phyloP scores from a whole-genome alignment of 2,113 vertebrate species.

The Pelusios castaneus region DNA sequence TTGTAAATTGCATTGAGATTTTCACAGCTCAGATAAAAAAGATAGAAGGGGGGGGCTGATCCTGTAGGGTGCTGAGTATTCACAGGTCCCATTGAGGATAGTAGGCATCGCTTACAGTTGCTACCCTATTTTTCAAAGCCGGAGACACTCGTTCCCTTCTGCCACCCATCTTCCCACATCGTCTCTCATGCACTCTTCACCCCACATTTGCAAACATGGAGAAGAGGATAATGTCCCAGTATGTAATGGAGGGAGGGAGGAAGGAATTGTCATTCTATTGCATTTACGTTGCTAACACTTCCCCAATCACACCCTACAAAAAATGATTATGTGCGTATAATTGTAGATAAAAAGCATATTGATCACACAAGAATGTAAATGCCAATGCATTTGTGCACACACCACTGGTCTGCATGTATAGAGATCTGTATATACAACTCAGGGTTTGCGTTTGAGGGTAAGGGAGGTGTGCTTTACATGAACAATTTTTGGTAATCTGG shows the following conservation, averaged over 20 bases:
- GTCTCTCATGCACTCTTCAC: rapidly evolving
- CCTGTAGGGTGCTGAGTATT: not conserved
- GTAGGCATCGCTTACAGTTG: not conserved
- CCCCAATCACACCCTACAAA: too few species aligned
- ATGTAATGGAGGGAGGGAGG: not conserved
- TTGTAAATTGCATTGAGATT: not conserved
- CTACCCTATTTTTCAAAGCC: not conserved
- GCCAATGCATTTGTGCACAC: not conserved
- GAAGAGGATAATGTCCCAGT: not conserved
- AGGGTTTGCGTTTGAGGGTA: not conserved
- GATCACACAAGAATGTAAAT: not conserved
- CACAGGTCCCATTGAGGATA: not conserved
- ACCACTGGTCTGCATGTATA: not conserved
- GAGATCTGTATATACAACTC: not conserved
- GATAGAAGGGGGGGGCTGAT: not conserved
- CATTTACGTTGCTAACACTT: not conserved
- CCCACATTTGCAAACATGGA: not conserved
- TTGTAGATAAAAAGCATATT: rapidly evolving
- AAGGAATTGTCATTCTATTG: not conserved
- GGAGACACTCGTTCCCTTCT: not conserved
- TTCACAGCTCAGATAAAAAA: not conserved
- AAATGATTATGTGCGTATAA: not conserved
- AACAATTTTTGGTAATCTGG: not conserved
- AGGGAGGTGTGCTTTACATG: not conserved
- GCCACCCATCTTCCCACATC: not conserved